A percentile compares a stretch with the other conserved stretches of the same genome.
phyloP scores from a whole-genome alignment of 2,113 vertebrate species.

The Phocoena sinus region DNA sequence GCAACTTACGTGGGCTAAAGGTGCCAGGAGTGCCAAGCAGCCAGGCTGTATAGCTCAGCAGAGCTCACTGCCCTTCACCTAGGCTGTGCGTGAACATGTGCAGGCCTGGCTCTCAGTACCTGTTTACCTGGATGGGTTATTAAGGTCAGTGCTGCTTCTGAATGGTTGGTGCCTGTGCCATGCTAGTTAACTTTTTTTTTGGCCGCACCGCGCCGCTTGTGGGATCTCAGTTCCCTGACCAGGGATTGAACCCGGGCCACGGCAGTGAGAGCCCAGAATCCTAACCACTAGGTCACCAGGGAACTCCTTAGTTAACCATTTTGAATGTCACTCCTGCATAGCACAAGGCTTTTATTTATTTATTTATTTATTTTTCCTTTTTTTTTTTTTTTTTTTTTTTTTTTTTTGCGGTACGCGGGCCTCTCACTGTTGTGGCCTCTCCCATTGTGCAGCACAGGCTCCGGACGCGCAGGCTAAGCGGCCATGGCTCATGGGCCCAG shows the following conservation, averaged over 20 bases:
- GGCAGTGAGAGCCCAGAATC: too few species aligned
- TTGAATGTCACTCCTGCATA: neutral
- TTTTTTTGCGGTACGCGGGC: too few species aligned
- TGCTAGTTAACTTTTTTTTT: neutral
- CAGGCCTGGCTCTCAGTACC: neutral
- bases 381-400: too few species aligned
- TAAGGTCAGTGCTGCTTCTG: neutral
- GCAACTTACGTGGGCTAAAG: neutral
- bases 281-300: too few species aligned
- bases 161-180: neutral
- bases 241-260: too few species aligned
- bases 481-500: too few species aligned
- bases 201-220: too few species aligned
- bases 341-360: neutral
- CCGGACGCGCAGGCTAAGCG: too few species aligned
- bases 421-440: too few species aligned
- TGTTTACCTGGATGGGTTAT: neutral
- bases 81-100: rapidly evolving
- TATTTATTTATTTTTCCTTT: neutral
- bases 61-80: neutral
- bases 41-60: neutral
- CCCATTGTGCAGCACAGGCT: too few species aligned
- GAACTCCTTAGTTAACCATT: too few species aligned
- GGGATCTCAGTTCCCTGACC: too few species aligned
- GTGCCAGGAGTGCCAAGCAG: neutral